Evolutionary conservation across 2,797 vertebrate genomes (phyloP).

Genomic region (Gadopsis marmoratus): DNA sequence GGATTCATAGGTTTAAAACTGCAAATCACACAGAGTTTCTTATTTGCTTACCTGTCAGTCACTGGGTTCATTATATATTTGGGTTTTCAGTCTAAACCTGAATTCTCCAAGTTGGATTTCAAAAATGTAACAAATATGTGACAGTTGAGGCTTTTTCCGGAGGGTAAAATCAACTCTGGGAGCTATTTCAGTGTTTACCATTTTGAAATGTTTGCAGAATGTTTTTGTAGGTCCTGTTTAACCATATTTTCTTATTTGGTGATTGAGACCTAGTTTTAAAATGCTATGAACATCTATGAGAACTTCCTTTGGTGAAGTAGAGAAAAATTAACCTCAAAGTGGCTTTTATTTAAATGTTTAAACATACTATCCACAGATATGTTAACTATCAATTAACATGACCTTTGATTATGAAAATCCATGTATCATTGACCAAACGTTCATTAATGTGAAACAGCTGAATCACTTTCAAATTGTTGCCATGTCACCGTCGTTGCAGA

Average conservation of each 20-base stretch:
- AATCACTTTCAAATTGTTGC: neutral
- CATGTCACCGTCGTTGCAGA: neutral
- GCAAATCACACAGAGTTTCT: constrained; percentile 15
- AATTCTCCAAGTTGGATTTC: constrained; percentile 10
- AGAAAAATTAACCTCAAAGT: neutral
- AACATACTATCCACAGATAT: neutral
- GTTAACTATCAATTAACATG: neutral
- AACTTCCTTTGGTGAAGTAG: neutral
- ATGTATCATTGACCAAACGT: neutral
- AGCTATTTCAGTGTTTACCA: constrained; percentile 7
- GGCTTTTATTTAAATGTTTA: neutral
- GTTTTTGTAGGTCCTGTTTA: no score
- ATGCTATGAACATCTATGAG: neutral
- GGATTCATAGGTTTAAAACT: constrained; percentile 30
- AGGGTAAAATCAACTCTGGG: neutral
- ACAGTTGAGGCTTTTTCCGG: neutral
- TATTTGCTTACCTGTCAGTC: constrained; percentile 42
- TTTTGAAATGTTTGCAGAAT: neutral
- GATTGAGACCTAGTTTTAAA: neutral
- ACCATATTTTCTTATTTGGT: neutral
- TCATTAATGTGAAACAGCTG: neutral
- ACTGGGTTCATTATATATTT: constrained; percentile 10
- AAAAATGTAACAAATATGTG: constrained; percentile 11
- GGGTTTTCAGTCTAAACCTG: constrained; percentile 26
- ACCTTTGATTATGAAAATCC: neutral